Percentiles rank a stretch among this genome's conserved stretches.
These are phyloP conservation scores for Manduca sexta DNA, from an alignment of 1,140 invertebrate species.

Conservation along the genomic window DNA sequence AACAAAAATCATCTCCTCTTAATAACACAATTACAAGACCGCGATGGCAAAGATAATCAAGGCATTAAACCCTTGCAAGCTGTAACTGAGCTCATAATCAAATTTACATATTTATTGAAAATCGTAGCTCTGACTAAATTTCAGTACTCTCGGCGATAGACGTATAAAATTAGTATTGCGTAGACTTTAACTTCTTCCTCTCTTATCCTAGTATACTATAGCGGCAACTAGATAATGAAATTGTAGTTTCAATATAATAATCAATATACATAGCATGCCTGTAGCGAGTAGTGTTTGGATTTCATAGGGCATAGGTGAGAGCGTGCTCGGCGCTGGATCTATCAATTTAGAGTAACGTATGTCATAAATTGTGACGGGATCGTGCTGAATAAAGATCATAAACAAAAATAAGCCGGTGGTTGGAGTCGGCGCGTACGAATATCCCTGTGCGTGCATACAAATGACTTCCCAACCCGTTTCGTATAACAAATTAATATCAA, in stretches of 20 bases:
- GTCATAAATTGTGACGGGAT: too few relatives aligned
- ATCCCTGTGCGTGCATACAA: conserved; percentile 25
- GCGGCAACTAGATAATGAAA: conserved; percentile 20
- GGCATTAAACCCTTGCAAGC: conserved; percentile 24
- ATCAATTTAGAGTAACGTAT: background rate
- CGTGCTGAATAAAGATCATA: too few relatives aligned
- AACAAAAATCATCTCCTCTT: background rate
- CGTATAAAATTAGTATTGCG: conserved; percentile 15
- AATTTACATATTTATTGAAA: conserved; percentile 44
- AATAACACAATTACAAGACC: conserved; percentile 20
- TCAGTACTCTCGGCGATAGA: conserved; percentile 23
- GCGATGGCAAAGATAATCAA: conserved; percentile 19
- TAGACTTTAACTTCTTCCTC: conserved; percentile 29
- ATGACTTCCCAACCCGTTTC: conserved; percentile 13
- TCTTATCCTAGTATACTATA: conserved; percentile 30
- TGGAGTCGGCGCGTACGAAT: too few relatives aligned
- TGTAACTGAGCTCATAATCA: conserved; percentile 31
- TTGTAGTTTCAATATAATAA: conserved; percentile 20
- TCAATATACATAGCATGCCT: conserved; percentile 40
- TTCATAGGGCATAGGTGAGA: conserved; percentile 45
- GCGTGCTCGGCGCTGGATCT: conserved; percentile 34
- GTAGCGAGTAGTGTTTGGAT: conserved; percentile 49
- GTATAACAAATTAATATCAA: conserved; percentile 35
- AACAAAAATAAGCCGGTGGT: too few relatives aligned
- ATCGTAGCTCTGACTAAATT: conserved; percentile 35